A percentile compares a stretch with the other conserved stretches of the same genome.
Evolutionary conservation across 2,888 invertebrate genomes (phyloP).

Genomic region (Hemistola chrysoprasaria): DNA sequence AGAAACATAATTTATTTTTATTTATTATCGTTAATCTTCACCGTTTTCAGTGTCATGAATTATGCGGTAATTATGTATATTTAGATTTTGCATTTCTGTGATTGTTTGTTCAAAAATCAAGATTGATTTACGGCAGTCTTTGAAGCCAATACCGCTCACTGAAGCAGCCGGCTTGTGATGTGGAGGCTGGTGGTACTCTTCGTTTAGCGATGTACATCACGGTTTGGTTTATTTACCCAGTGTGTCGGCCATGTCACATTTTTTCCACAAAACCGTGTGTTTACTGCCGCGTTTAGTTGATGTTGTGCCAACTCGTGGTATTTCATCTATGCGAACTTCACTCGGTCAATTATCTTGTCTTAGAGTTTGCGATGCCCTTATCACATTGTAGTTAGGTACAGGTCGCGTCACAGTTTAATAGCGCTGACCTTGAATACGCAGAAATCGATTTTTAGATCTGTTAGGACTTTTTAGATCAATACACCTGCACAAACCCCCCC

Average conservation of each 20-base stretch:
- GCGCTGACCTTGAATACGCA: no score
- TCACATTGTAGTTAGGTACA: slow-evolving; percentile 8
- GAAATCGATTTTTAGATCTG: no score
- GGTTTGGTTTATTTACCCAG: slow-evolving; percentile 53
- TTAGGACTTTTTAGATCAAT: no score
- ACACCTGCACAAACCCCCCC: no score
- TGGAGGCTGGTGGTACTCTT: no score
- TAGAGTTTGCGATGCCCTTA: slow-evolving; percentile 13
- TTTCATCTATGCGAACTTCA: slow-evolving; percentile 53
- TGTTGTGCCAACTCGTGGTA: slow-evolving; percentile 68
- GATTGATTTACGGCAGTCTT: slow-evolving; percentile 53
- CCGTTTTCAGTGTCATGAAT: neutral
- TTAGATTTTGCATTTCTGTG: slow-evolving; percentile 31
- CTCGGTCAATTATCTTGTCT: slow-evolving; percentile 31
- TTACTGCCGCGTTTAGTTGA: slow-evolving; percentile 57
- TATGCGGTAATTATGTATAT: slow-evolving; percentile 17
- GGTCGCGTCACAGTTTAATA: no score
- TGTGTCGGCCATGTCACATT: slow-evolving; percentile 52
- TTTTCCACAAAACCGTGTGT: slow-evolving; percentile 59
- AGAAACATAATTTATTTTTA: no score
- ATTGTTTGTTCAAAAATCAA: slow-evolving; percentile 50
- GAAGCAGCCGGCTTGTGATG: slow-evolving; percentile 36
- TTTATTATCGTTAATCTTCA: no score
- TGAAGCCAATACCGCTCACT: slow-evolving; percentile 47
- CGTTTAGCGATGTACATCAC: slow-evolving; percentile 7